Evolutionary conservation across 2,797 vertebrate species (phyloP), one percentile per base, ranked within the genome.

Genomic region (Cetoscarus ocellatus): DNA sequence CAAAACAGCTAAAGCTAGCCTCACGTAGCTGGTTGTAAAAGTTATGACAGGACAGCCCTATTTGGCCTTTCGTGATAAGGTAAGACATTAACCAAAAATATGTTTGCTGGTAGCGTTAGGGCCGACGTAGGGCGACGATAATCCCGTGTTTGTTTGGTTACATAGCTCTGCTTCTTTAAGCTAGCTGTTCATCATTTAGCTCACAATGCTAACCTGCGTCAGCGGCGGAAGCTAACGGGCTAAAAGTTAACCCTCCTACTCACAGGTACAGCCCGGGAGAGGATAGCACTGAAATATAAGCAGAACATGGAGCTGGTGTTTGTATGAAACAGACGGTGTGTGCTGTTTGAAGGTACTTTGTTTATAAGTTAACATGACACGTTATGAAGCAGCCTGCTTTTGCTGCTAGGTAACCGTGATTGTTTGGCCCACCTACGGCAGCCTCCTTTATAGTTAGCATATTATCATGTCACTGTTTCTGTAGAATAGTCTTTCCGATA

Each of bases 151-250:
- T 39, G 15, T 54, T 12, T 4, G 7, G 8, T n/a, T 53, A 50
- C 18, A 5, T 3, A 12, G 3, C 13, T 18, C 49, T 10, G 39
- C 9, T 3, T 1, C 8, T 13, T 15, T 0, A 1, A 17, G 57
- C 19, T n/a, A 10, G 53, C 59, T 39, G 3, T 10, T 61, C n/a
- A 18, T 27, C 14, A 15, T 61, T 56, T 64, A 82, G 69, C 78
- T 15, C 0, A 3, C 3, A 36, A 13, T 17, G 85, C 83, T 75
- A 78, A 84, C 62, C 80, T 88, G 70, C 84, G 86, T 87, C 83
- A 85, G 80, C 17, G 39, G 52, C 40, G 5, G 40, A 66, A 67
- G 91, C 88, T 91, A 92, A 80, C 62, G 17, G 43, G 75, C 68
- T 80, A 87, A 50, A 17, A 50, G 10, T 12, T 6, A 19, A 55